Base-by-base conservation (phyloP, 2,797 vertebrate genomes). In the Ceryle rudis region DNA sequence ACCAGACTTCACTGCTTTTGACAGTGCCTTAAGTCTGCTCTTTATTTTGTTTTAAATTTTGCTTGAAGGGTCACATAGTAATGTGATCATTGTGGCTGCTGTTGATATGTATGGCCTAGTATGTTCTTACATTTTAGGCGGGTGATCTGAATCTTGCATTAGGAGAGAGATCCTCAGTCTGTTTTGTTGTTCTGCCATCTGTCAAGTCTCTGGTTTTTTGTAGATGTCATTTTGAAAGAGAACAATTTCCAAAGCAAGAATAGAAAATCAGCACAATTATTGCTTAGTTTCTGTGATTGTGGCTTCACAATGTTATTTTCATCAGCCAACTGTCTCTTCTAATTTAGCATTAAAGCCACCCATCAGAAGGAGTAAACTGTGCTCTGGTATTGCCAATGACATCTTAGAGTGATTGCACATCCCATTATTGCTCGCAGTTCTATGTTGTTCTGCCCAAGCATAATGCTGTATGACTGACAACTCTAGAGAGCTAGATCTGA, bases 1-100 rank as follows among this genome's bases (percentile, higher is more conserved):
- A 85, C 5, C 16, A 39, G 19, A 37, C 7, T 73, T 69, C 29
- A 21, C 42, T 35, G 37, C 12, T 75, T 91, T 69, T 60, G 58
- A 42, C 29, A 80, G 33, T 55, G 51, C 29, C 29, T 62, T 41
- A 52, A 51, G 22, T 60, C 55, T 88, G 8, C 29, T 66, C 19
- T 58, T 64, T 62, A 55, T 19, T 73, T 89, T 80, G 13, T 46
- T 88, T 57, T 80, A 51, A 44, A 41, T 73, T 70, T 94, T 82
- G 13, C 33, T 67, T 66, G 22, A 86, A 54, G 55, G 11, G 14
- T 54, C 0, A 0, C 39, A 52, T 16, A 22, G 10, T n/a, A 64
- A 69, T 39, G 21, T 54, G 21, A 42, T 77, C 66, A 14, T 35
- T 79, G 33, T 22, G 16, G 28, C 37, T 77, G 17, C n/a, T 79